phyloP scores from a whole-genome alignment of 2,888 invertebrate species.

The Coelopa pilipes region DNA sequence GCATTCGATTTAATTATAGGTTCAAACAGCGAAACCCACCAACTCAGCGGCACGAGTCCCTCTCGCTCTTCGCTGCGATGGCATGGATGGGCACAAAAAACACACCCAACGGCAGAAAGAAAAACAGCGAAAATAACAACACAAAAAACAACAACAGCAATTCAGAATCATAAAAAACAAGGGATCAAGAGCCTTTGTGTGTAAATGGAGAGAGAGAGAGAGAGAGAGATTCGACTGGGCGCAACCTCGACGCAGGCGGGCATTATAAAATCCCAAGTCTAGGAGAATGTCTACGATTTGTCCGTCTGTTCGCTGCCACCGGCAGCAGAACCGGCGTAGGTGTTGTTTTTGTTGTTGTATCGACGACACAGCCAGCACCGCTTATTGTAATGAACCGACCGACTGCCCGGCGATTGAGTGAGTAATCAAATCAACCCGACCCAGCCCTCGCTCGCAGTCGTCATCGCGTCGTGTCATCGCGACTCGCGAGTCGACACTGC shows the following conservation, averaged over 20 bases:
- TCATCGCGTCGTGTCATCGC: too few species aligned
- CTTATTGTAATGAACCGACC: too few species aligned
- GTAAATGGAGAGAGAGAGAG: too few species aligned
- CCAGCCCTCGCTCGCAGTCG: too few species aligned
- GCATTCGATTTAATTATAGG: not conserved
- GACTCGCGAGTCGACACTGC: too few species aligned
- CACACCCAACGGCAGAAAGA: not conserved
- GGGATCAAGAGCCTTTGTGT: too few species aligned
- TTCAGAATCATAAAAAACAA: too few species aligned
- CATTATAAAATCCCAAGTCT: not conserved
- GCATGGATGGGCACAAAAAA: not conserved
- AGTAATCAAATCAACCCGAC: too few species aligned
- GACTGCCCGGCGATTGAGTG: too few species aligned
- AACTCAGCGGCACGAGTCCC: not conserved
- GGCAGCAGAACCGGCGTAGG: too few species aligned
- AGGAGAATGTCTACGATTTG: not conserved
- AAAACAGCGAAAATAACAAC: too few species aligned
- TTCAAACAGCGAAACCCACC: not conserved
- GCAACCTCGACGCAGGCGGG: slow-evolving; percentile 8
- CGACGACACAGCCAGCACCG: not conserved
- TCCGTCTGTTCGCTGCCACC: not conserved
- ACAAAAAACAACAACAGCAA: too few species aligned
- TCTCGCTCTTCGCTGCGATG: not conserved
- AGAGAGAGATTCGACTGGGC: not conserved
- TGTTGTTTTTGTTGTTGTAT: not conserved